Evolutionary conservation across 2,113 vertebrate genomes (phyloP).

Genomic region (Hydropotes inermis): DNA sequence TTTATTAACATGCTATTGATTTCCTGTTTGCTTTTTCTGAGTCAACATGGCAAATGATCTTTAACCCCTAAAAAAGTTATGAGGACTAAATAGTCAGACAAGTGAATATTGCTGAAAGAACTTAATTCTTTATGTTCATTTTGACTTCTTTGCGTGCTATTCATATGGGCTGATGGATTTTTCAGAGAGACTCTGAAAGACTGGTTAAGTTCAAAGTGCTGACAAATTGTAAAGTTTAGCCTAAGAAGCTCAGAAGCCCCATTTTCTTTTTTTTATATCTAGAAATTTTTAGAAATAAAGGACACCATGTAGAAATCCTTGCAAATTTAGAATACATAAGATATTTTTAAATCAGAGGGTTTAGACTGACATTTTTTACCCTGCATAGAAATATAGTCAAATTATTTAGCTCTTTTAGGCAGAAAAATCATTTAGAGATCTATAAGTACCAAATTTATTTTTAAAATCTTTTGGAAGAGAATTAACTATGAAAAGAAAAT

Average conservation of each 20-base stretch:
- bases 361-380: not conserved
- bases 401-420: conserved; percentile 6
- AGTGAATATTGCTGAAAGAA: conserved; percentile 43
- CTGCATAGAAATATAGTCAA: not conserved
- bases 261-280: not conserved
- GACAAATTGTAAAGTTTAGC: conserved; percentile 15
- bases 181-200: conserved; percentile 34
- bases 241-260: not conserved
- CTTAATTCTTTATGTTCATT: not conserved
- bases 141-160: not conserved
- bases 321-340: not conserved
- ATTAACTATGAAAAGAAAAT: not conserved
- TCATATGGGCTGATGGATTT: conserved; percentile 23
- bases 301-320: not conserved
- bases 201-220: conserved; percentile 24
- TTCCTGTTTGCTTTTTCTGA: conserved; percentile 66
- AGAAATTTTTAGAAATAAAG: conserved; percentile 24
- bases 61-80: conserved; percentile 36
- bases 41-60: conserved; percentile 41
- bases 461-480: not conserved
- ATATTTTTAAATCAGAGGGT: conserved; percentile 33
- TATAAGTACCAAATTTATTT: conserved; percentile 15
- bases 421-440: not conserved
- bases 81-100: conserved; percentile 7
- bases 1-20: conserved; percentile 62